Base-by-base conservation (phyloP, 2,113 vertebrate genomes). In the Bagarius yarrelli region DNA sequence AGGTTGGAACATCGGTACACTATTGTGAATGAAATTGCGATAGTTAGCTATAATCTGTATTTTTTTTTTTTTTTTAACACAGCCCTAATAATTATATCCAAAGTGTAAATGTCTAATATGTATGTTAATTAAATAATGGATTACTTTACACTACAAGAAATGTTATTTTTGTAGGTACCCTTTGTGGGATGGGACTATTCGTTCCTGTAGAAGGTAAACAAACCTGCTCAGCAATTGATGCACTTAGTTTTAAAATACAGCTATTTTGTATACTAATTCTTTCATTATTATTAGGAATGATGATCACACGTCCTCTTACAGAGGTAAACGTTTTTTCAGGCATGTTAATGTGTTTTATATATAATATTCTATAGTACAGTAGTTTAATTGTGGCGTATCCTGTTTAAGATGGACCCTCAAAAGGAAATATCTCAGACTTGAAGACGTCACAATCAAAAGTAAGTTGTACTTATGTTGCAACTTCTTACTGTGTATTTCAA, bases 311-410 rank as follows among this genome's bases (percentile, higher is more conserved):
- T 23, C 61, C 27, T 18, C 21, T 2, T 50, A 66, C 67, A 53
- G 25, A 81, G 83, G 83, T 84, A 81, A 66, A 69, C 40, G 4
- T 21, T 18, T 14, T 15, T 59, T 77, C 15, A 2, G 67, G 19
- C 23, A 60, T 59, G 12, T 34, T 81, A 30, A 70, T 40, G 19
- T 12, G 44, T 30, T 19, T 63, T 63, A 32, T 27, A 27, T n/a
- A 21, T 36, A 32, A 32, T 30, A 12, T 25, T 44, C 18, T 34
- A 36, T 74, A 74, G 40, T 27, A n/a, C n/a, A n/a, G n/a, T n/a
- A n/a, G n/a, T n/a, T n/a, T n/a, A 52, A 47, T 32, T 56, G 32
- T 64, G 13, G 1, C 67, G n/a, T 40, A 14, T 44, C 47, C 81
- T 27, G 16, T 52, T 18, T 5, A 47, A 85, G 72, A 64, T 75